A percentile compares a stretch with the other conserved stretches of the same genome.
phyloP scores from a whole-genome alignment of 2,797 vertebrate species.

The Hypotaenidia philippensis region DNA sequence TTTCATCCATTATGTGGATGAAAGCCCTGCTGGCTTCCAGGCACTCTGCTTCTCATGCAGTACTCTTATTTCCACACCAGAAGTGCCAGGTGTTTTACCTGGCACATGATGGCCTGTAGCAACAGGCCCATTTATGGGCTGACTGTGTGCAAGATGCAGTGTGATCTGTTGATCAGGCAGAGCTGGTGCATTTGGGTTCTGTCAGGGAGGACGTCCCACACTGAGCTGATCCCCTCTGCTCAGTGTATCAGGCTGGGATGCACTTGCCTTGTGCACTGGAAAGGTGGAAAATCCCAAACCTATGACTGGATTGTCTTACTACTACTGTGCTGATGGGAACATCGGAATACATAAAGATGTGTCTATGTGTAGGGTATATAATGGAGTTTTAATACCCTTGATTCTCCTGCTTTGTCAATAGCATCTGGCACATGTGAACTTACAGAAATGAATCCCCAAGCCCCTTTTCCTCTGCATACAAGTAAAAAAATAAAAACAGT shows the following conservation, averaged over 20 bases:
- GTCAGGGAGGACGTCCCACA: not conserved
- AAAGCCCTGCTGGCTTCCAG: not conserved
- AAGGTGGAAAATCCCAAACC: not conserved
- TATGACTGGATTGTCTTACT: not conserved
- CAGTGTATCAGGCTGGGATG: not conserved
- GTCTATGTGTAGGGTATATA: not conserved
- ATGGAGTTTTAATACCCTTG: not conserved
- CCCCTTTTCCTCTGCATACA: not conserved
- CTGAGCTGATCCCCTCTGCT: not conserved
- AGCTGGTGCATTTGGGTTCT: not conserved
- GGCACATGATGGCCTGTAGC: not conserved
- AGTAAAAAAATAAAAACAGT: not conserved
- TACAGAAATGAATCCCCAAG: not conserved
- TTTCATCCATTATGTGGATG: not conserved
- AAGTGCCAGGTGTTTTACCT: not conserved
- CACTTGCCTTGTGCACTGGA: not conserved
- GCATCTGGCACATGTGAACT: not conserved
- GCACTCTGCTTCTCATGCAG: not conserved
- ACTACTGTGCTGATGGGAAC: not conserved
- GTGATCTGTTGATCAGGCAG: not conserved
- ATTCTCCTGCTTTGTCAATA: conserved; percentile 1
- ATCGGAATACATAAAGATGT: not conserved
- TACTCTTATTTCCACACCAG: not conserved
- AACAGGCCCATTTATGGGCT: not conserved
- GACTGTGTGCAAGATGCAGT: not conserved